phyloP scores from a whole-genome alignment of 2,113 vertebrate species.

The Uria lomvia region DNA sequence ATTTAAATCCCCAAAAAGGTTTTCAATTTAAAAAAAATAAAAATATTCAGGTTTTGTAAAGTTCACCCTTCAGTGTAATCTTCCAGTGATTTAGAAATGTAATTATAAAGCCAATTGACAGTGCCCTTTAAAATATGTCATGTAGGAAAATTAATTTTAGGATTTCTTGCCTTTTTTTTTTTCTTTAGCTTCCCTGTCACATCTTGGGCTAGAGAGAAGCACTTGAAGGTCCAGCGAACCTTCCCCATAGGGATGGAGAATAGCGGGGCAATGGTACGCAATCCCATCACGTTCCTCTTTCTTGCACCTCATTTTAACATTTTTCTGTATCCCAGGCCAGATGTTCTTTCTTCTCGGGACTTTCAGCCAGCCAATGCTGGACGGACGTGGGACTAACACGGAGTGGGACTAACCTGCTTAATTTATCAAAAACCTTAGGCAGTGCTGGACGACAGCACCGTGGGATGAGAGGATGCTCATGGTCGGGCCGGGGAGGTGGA shows the following conservation, averaged over 20 bases:
- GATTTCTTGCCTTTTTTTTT: neutral
- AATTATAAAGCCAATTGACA: constrained; percentile 63
- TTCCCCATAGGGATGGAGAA: neutral
- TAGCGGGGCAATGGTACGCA: accelerated
- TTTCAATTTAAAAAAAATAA: constrained; percentile 20
- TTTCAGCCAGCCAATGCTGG: neutral
- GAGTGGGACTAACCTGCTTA: neutral
- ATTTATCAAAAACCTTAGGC: neutral
- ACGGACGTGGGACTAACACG: neutral
- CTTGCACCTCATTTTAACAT: neutral
- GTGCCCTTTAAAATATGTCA: constrained; percentile 67
- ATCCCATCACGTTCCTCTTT: neutral
- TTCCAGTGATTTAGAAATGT: constrained; percentile 60
- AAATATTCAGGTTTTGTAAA: constrained; percentile 55
- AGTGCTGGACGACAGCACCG: neutral
- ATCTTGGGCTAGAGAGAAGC: neutral
- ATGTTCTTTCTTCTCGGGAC: neutral
- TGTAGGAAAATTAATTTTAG: constrained; percentile 60
- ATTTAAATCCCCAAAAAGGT: constrained; percentile 49
- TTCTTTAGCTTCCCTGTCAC: neutral
- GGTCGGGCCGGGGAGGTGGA: neutral
- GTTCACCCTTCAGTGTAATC: constrained; percentile 60
- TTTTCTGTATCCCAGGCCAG: neutral
- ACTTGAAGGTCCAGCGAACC: neutral
- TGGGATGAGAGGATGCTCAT: neutral